phyloP scores from a whole-genome alignment of 2,888 invertebrate genomes.

The Microplitis deprimator region DNA sequence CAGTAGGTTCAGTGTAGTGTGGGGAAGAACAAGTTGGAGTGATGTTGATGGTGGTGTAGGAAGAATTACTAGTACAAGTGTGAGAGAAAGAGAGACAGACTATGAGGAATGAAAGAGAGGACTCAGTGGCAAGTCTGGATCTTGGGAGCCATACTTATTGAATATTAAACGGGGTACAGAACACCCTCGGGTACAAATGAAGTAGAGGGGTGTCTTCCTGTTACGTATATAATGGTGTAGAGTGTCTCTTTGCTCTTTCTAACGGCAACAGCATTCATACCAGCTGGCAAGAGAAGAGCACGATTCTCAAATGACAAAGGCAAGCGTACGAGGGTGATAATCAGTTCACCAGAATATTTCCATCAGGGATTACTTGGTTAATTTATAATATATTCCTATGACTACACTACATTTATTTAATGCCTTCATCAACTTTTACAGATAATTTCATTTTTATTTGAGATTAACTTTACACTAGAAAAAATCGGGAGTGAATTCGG shows the following conservation, averaged over 20 bases:
- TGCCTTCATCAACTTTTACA: neutral
- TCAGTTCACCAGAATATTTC: conserved; percentile 32
- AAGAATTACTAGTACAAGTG: conserved; percentile 11
- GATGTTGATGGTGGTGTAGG: conserved; percentile 17
- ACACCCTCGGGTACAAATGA: conserved; percentile 52
- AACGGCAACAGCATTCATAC: conserved; percentile 23
- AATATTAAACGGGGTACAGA: conserved; percentile 55
- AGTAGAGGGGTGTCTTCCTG: conserved; percentile 46
- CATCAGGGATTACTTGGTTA: neutral
- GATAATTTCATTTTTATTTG: neutral
- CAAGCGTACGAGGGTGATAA: conserved; percentile 32
- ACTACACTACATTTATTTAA: neutral
- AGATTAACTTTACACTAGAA: too few relatives aligned
- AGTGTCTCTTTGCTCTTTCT: conserved; percentile 46
- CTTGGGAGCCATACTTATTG: conserved; percentile 52
- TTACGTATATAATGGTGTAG: neutral
- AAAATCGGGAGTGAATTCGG: too few relatives aligned
- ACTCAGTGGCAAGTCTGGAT: conserved; percentile 38
- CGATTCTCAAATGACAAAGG: conserved; percentile 36
- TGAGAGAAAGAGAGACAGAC: conserved; percentile 21
- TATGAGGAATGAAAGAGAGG: conserved; percentile 22
- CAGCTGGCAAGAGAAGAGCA: conserved; percentile 15
- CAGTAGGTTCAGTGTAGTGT: conserved; percentile 2
- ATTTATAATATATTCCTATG: neutral
- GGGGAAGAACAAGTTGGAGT: conserved; percentile 1